A percentile compares a stretch with the other conserved stretches of the same genome.
Evolutionary conservation across 2,888 invertebrate species (phyloP).

Genomic region (Andrena minutula): DNA sequence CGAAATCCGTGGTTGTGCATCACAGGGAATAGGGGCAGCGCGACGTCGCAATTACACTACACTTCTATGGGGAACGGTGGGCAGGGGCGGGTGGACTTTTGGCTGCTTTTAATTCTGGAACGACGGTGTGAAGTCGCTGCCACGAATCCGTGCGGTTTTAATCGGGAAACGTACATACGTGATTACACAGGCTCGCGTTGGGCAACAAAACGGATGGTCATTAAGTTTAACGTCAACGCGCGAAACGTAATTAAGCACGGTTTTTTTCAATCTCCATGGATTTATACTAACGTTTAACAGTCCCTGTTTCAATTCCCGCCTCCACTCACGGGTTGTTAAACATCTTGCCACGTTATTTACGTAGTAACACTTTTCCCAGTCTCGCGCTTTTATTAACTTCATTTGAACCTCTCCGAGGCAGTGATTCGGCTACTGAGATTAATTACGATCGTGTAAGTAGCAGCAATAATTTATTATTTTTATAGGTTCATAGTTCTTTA

Average conservation of each 20-base stretch:
- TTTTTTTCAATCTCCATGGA: background rate
- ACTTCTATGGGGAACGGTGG: constrained; percentile 37
- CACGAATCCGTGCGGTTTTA: background rate
- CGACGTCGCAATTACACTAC: constrained; percentile 45
- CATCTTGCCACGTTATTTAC: too few relatives aligned
- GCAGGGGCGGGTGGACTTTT: background rate
- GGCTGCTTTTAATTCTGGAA: constrained; percentile 48
- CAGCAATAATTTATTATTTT: too few relatives aligned
- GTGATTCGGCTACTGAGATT: too few relatives aligned
- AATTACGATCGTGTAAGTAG: too few relatives aligned
- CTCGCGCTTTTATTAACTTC: too few relatives aligned
- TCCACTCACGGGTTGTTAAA: too few relatives aligned
- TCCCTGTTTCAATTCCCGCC: too few relatives aligned
- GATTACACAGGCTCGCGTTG: constrained; percentile 8
- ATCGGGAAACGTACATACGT: background rate
- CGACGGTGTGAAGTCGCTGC: constrained; percentile 34
- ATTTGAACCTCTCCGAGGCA: too few relatives aligned
- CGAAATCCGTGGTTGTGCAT: constrained; percentile 55
- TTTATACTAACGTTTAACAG: constrained; percentile 6
- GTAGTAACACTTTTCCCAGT: too few relatives aligned
- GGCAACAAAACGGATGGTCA: constrained; percentile 13
- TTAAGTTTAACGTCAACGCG: constrained; percentile 28
- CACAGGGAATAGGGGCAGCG: constrained; percentile 33
- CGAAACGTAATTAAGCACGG: constrained; percentile 4
- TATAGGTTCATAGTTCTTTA: too few relatives aligned